Conservation (phyloP, 2,888 invertebrate genomes). For the Drosophila infuscata region DNA sequence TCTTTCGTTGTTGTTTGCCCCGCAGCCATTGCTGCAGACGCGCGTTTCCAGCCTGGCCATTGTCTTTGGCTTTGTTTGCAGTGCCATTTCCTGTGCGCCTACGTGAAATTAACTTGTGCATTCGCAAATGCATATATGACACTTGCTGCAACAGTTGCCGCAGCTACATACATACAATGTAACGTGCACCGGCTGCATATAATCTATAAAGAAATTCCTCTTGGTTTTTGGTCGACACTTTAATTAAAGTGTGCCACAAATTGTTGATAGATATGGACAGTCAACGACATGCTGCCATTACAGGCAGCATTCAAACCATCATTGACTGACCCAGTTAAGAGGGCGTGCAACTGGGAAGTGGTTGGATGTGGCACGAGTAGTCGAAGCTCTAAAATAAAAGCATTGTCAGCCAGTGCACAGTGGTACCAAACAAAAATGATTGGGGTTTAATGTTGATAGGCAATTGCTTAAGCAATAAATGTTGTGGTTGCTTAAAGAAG, state of each 20-base stretch:
- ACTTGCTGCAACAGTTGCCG: slow-evolving; percentile 21
- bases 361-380: not conserved
- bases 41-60: slow-evolving; percentile 55
- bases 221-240: slow-evolving; percentile 48
- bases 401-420: slow-evolving; percentile 25
- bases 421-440: not conserved
- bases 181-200: slow-evolving; percentile 48
- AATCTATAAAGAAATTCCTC: slow-evolving; percentile 28
- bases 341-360: not conserved
- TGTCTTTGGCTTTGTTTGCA: slow-evolving; percentile 76
- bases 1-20: slow-evolving; percentile 7
- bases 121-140: slow-evolving; percentile 39
- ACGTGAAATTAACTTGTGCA: slow-evolving; percentile 70
- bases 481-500: not conserved
- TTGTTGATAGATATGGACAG: slow-evolving; percentile 55
- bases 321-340: slow-evolving; percentile 42
- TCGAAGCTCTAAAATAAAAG: slow-evolving; percentile 7
- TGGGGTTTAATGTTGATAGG: not conserved
- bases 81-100: slow-evolving; percentile 71
- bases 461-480: not conserved
- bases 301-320: slow-evolving; percentile 25
- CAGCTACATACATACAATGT: slow-evolving; percentile 40
- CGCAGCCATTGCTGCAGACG: slow-evolving; percentile 39
- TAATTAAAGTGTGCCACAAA: slow-evolving; percentile 66
- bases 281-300: slow-evolving; percentile 25